Conservation (phyloP, 1,140 invertebrate genomes). For the Danaus plexippus region DNA sequence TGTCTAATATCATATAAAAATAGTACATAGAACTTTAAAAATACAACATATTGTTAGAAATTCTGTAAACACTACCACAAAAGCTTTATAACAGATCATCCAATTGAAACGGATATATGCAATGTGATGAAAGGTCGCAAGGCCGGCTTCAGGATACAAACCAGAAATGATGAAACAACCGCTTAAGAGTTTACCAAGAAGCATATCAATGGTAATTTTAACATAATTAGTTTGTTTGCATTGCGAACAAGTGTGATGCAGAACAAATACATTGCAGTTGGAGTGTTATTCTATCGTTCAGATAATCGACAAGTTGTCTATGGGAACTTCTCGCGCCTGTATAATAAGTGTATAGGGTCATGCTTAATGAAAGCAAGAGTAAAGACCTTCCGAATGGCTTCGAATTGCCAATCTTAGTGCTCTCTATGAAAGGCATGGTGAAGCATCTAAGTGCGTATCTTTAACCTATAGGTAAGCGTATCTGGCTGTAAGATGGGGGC, state of each 20-base stretch:
- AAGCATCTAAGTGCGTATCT: constrained; percentile 64
- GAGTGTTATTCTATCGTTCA: constrained; percentile 9
- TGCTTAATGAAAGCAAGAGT: constrained; percentile 49
- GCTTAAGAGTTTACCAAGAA: constrained; percentile 71
- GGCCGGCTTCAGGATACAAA: constrained; percentile 49
- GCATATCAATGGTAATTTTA: constrained; percentile 49
- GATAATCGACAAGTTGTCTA: constrained; percentile 14
- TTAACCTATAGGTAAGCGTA: constrained; percentile 56
- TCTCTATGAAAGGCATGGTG: constrained; percentile 65
- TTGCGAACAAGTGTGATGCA: constrained; percentile 35
- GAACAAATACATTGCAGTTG: constrained; percentile 29
- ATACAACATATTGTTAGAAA: neutral
- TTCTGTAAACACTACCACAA: constrained; percentile 45
- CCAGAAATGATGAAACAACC: constrained; percentile 60
- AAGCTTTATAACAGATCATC: constrained; percentile 53
- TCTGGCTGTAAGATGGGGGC: constrained; percentile 55
- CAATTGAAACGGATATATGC: constrained; percentile 47
- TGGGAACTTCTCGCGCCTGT: constrained; percentile 15
- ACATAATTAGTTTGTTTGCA: constrained; percentile 10
- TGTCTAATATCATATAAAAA: no score
- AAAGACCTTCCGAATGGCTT: constrained; percentile 32
- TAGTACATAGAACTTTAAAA: no score
- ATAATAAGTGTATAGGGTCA: constrained; percentile 38
- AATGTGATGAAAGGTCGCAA: constrained; percentile 55
- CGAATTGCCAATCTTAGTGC: constrained; percentile 41